phyloP scores from a whole-genome alignment of 1,140 invertebrate genomes.

The Bombus sylvicola region DNA sequence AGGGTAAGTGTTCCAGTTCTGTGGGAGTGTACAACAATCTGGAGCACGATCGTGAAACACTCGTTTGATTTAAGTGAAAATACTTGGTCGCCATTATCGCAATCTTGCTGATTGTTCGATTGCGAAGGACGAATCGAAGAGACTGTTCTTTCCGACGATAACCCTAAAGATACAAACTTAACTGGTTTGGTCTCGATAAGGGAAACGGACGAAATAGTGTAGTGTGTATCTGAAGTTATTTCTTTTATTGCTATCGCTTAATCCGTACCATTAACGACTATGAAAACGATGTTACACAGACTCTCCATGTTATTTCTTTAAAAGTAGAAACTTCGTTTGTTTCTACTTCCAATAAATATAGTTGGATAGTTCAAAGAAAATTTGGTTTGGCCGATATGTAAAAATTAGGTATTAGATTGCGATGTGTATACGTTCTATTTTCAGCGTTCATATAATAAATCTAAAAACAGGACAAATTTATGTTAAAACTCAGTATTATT shows the following conservation, averaged over 20 bases:
- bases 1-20: slow-evolving; percentile 59
- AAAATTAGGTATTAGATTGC: no score
- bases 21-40: slow-evolving; percentile 64
- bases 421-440: no score
- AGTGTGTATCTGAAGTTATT: slow-evolving; percentile 7
- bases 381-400: not conserved
- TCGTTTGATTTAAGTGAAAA: slow-evolving; percentile 36
- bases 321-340: not conserved
- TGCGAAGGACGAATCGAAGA: slow-evolving; percentile 27
- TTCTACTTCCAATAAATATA: not conserved
- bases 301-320: not conserved
- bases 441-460: no score
- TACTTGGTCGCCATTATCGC: slow-evolving; percentile 26
- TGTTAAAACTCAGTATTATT: no score
- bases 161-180: slow-evolving; percentile 22
- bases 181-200: slow-evolving; percentile 41
- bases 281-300: no score
- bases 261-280: not conserved
- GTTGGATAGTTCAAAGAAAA: not conserved
- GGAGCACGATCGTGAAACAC: slow-evolving; percentile 44
- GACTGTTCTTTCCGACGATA: slow-evolving; percentile 26
- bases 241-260: slow-evolving; percentile 12
- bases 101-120: not conserved
- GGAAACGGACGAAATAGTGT: not conserved
- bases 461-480: no score